phyloP scores from a whole-genome alignment of 1,140 invertebrate genomes.

The Tetraneura akinire region DNA sequence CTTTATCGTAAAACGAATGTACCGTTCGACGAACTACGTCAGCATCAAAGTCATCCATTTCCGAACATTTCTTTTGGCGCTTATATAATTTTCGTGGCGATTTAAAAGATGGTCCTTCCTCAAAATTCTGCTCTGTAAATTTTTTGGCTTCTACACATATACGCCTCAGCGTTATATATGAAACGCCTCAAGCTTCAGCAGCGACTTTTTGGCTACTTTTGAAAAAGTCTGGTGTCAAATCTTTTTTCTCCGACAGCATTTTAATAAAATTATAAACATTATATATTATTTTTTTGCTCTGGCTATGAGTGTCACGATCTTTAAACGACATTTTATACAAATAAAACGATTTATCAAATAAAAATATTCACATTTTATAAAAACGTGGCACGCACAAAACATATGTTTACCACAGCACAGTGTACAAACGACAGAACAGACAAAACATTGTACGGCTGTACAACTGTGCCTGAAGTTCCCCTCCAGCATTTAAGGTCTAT shows the following conservation, averaged over 20 bases:
- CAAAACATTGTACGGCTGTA: slow-evolving; percentile 4
- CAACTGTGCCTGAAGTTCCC: slow-evolving; percentile 8
- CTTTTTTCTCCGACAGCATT: slow-evolving; percentile 3
- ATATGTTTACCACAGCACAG: neutral
- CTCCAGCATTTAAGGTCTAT: neutral
- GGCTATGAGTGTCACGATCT: slow-evolving; percentile 7
- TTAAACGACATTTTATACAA: neutral
- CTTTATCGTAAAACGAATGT: neutral
- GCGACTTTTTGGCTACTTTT: neutral
- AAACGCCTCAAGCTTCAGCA: slow-evolving; percentile 3
- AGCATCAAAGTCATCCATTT: neutral
- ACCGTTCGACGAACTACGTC: neutral
- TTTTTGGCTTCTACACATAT: neutral
- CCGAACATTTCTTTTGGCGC: neutral
- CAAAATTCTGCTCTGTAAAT: neutral
- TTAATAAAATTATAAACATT: slow-evolving; percentile 13
- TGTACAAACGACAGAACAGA: neutral
- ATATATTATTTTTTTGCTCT: neutral
- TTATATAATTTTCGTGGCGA: neutral
- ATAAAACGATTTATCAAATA: neutral
- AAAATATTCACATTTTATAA: neutral
- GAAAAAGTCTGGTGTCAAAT: neutral
- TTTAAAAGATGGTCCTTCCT: neutral
- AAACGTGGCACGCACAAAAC: neutral
- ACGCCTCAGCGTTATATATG: neutral